Conservation (phyloP, 2,888 invertebrate genomes). For the Torymus auratus region DNA sequence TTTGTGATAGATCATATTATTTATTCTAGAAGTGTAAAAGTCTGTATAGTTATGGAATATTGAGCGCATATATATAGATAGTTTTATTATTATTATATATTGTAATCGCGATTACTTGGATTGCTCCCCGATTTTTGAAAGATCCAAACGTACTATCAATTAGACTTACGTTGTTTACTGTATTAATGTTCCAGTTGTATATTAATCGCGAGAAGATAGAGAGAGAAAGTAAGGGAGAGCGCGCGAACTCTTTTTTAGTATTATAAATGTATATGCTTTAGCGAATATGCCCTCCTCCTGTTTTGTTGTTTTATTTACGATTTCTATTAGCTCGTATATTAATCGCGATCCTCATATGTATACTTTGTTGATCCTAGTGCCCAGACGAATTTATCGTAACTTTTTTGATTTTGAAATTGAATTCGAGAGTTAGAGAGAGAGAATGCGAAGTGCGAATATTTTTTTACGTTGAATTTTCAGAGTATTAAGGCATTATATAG, state of each 20-base stretch:
- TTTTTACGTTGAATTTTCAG: constrained; percentile 17
- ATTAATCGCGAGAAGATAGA: constrained; percentile 9
- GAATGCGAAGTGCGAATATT: constrained; percentile 18
- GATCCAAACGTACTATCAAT: background rate
- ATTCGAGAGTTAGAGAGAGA: background rate
- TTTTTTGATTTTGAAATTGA: constrained; percentile 14
- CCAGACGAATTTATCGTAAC: constrained; percentile 4
- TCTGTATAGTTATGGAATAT: constrained; percentile 62
- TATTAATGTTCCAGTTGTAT: constrained; percentile 11
- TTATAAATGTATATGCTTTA: constrained; percentile 5
- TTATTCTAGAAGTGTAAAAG: constrained; percentile 72
- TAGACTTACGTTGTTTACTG: no score
- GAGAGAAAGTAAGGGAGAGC: background rate
- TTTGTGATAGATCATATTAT: constrained; percentile 73
- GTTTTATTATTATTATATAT: constrained; percentile 36
- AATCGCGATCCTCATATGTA: constrained; percentile 1
- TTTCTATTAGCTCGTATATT: constrained; percentile 37
- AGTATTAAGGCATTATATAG: constrained; percentile 25
- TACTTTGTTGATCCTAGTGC: constrained; percentile 29
- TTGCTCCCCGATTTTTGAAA: background rate
- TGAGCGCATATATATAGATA: constrained; percentile 4
- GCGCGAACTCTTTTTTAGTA: constrained; percentile 34
- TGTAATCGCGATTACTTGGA: background rate
- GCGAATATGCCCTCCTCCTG: background rate
- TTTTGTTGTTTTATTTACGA: constrained; percentile 40